Evolutionary conservation across 2,113 vertebrate genomes (phyloP).

Genomic region (Erpornis zantholeuca): DNA sequence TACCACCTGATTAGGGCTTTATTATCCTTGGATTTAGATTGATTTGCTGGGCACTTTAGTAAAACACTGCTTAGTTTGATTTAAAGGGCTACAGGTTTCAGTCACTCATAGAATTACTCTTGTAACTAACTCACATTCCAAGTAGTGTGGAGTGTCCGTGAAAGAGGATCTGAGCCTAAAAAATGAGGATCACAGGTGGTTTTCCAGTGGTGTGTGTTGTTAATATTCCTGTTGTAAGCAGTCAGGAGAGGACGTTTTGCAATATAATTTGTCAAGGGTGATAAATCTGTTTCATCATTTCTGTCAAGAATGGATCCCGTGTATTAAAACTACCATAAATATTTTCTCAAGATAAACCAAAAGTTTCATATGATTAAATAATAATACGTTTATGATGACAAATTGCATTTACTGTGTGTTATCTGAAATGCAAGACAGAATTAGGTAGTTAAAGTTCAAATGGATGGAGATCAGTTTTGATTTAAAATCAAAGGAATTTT

Average conservation of each 20-base stretch:
- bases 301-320: slow-evolving; percentile 81
- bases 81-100: slow-evolving; percentile 87
- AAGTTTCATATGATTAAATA: slow-evolving; percentile 84
- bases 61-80: slow-evolving; percentile 97
- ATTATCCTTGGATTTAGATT: slow-evolving; percentile 99
- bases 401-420: slow-evolving; percentile 83
- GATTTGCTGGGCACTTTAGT: slow-evolving; percentile 98
- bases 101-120: slow-evolving; percentile 88
- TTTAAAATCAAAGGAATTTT: slow-evolving; percentile 73
- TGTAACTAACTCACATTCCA: slow-evolving; percentile 75
- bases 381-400: slow-evolving; percentile 82
- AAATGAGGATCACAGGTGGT: slow-evolving; percentile 86
- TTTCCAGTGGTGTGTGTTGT: slow-evolving; percentile 75
- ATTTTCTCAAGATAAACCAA: slow-evolving; percentile 83
- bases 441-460: slow-evolving; percentile 76
- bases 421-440: slow-evolving; percentile 72
- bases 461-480: slow-evolving; percentile 75
- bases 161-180: slow-evolving; percentile 70
- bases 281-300: slow-evolving; percentile 91
- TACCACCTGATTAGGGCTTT: slow-evolving; percentile 99
- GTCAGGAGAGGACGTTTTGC: slow-evolving; percentile 77
- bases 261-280: slow-evolving; percentile 86
- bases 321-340: slow-evolving; percentile 94
- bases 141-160: not conserved
- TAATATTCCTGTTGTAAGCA: slow-evolving; percentile 75